Evolutionary conservation across 2,888 invertebrate genomes (phyloP).

Genomic region (Campoplex nolae): DNA sequence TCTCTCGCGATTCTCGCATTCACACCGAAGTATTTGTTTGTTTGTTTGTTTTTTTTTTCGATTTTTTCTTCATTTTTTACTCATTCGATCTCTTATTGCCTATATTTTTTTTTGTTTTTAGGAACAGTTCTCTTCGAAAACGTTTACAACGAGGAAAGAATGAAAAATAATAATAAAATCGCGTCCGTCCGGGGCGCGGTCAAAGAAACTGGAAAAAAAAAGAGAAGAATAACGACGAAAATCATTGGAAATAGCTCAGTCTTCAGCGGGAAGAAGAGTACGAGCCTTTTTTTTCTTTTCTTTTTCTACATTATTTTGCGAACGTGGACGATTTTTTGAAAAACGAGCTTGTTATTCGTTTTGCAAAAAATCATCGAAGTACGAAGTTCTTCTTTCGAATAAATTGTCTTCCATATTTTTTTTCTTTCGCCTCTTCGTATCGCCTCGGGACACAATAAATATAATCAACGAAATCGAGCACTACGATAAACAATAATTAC

Average conservation of each 20-base stretch:
- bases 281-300: conserved; percentile 11
- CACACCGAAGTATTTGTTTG: conserved; percentile 66
- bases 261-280: conserved; percentile 78
- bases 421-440: conserved; percentile 11
- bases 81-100: conserved; percentile 82
- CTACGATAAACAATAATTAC: conserved; percentile 69
- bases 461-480: conserved; percentile 80
- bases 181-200: conserved; percentile 38
- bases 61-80: conserved; percentile 46
- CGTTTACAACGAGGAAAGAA: conserved; percentile 78
- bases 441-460: conserved; percentile 76
- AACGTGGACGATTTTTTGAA: conserved; percentile 74
- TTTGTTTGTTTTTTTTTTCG: conserved; percentile 50
- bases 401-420: background rate
- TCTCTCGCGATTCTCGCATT: conserved; percentile 65
- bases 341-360: conserved; percentile 74
- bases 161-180: conserved; percentile 56
- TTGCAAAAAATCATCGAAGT: conserved; percentile 73
- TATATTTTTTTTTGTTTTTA: conserved; percentile 78
- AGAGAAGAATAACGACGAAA: conserved; percentile 43
- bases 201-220: conserved; percentile 24
- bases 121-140: conserved; percentile 84
- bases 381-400: conserved; percentile 2
- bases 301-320: conserved; percentile 31
- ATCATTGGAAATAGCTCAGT: conserved; percentile 76